A percentile compares a stretch with the other conserved stretches of the same genome.
Evolutionary conservation across 2,888 invertebrate genomes (phyloP).

Genomic region (Hofmannophila pseudospretella): DNA sequence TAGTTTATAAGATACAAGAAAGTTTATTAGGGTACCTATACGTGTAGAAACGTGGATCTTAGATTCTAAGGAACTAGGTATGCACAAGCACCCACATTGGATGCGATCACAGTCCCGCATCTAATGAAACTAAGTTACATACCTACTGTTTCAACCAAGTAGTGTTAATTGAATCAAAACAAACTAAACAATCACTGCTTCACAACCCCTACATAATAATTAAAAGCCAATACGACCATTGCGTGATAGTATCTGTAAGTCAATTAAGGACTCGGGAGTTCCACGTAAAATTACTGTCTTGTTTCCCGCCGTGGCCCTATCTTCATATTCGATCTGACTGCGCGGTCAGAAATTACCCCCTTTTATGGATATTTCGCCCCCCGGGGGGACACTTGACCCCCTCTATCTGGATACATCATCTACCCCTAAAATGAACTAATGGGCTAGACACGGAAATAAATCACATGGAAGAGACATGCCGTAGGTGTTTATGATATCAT

Average conservation of each 20-base stretch:
- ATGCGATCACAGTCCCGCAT: no score
- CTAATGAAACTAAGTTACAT: no score
- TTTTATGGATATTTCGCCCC: slow-evolving; percentile 74
- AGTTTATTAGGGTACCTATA: no score
- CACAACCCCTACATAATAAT: slow-evolving; percentile 47
- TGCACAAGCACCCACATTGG: no score
- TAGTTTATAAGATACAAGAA: no score
- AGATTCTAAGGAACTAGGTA: no score
- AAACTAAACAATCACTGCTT: slow-evolving; percentile 28
- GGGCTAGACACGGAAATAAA: slow-evolving; percentile 43
- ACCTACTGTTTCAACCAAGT: no score
- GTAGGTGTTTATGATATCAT: not conserved
- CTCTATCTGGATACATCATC: slow-evolving; percentile 73
- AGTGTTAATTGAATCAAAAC: slow-evolving; percentile 9
- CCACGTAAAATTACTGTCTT: slow-evolving; percentile 72
- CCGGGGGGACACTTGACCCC: slow-evolving; percentile 74
- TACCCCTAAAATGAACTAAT: slow-evolving; percentile 72
- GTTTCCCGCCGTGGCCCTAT: slow-evolving; percentile 61
- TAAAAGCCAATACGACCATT: slow-evolving; percentile 60
- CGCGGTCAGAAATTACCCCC: slow-evolving; percentile 70
- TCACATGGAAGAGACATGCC: slow-evolving; percentile 35
- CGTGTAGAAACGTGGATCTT: no score
- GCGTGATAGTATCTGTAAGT: slow-evolving; percentile 64
- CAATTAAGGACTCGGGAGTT: slow-evolving; percentile 71
- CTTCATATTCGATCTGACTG: slow-evolving; percentile 68